A percentile compares a stretch with the other conserved stretches of the same genome.
phyloP scores from a whole-genome alignment of 2,797 vertebrate species.

The Etheostoma nigrum region DNA sequence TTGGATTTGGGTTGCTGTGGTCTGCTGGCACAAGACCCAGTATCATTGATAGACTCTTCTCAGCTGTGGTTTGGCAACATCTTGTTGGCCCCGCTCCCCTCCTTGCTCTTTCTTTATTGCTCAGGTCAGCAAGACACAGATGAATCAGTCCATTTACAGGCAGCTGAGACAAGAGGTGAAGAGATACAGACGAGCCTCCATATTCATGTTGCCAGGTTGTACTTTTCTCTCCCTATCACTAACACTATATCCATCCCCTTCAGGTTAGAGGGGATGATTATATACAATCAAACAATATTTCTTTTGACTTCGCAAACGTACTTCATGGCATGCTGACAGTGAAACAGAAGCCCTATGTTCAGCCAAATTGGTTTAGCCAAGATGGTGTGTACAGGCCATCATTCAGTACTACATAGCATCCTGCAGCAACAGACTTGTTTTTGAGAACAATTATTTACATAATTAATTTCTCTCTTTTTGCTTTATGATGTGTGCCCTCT shows the following conservation, averaged over 20 bases:
- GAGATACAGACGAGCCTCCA: conserved; percentile 18
- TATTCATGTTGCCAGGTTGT: conserved; percentile 37
- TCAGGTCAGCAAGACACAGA: conserved; percentile 61
- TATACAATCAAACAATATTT: conserved; percentile 9
- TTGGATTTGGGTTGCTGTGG: conserved; percentile 32
- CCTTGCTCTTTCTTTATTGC: conserved; percentile 45
- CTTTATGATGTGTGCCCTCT: background rate
- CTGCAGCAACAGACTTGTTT: conserved; percentile 18
- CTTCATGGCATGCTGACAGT: conserved; percentile 17
- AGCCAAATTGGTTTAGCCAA: background rate
- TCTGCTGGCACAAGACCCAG: conserved; percentile 32
- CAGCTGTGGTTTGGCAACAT: conserved; percentile 43
- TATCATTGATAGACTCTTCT: conserved; percentile 55
- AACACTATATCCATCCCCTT: conserved; percentile 8
- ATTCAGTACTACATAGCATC: conserved; percentile 9
- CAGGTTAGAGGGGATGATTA: conserved; percentile 6
- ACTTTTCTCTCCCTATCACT: conserved; percentile 17
- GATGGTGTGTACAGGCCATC: background rate
- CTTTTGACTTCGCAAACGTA: conserved; percentile 20
- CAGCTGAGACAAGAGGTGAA: conserved; percentile 29
- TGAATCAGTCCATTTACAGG: conserved; percentile 51
- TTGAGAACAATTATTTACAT: conserved; percentile 12
- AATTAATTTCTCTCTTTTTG: conserved; percentile 7
- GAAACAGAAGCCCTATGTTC: conserved; percentile 2
- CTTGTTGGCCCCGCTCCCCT: background rate